A percentile compares a stretch with the other conserved stretches of the same genome.
Conservation (phyloP, 2,797 vertebrate genomes). For the Leptodactylus fallax region DNA sequence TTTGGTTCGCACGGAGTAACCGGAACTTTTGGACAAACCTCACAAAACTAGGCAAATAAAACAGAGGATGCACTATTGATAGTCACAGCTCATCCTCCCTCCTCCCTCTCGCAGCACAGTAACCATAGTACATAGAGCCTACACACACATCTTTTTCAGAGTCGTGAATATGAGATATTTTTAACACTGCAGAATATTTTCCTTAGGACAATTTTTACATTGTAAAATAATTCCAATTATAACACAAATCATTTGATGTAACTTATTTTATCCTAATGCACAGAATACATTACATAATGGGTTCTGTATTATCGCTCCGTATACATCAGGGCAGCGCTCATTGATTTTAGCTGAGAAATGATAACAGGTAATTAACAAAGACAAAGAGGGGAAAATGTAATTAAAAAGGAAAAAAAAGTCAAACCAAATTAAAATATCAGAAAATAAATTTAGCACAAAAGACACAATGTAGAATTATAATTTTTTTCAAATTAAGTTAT, state of each 20-base stretch:
- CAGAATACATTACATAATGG: neutral
- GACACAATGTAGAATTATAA: too few relatives aligned
- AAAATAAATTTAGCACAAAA: neutral
- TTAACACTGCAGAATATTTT: too few relatives aligned
- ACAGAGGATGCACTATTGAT: too few relatives aligned
- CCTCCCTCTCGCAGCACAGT: too few relatives aligned
- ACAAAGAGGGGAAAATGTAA: neutral
- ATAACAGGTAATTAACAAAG: neutral
- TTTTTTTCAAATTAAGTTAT: neutral
- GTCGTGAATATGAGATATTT: too few relatives aligned
- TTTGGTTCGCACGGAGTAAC: too few relatives aligned
- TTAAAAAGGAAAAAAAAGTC: neutral
- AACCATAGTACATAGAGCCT: too few relatives aligned
- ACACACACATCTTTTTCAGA: too few relatives aligned
- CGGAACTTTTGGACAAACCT: too few relatives aligned
- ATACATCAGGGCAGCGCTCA: neutral
- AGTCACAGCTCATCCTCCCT: too few relatives aligned
- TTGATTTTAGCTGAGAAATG: neutral
- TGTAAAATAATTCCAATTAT: neutral
- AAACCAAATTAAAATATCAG: neutral
- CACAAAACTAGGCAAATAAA: too few relatives aligned
- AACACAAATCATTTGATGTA: neutral
- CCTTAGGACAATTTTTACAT: too few relatives aligned
- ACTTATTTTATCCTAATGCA: neutral
- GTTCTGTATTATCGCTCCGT: neutral